Evolutionary conservation across 1,140 invertebrate genomes (phyloP), one percentile per base, ranked within the genome.

Genomic region (Drosophila ohnishii): DNA sequence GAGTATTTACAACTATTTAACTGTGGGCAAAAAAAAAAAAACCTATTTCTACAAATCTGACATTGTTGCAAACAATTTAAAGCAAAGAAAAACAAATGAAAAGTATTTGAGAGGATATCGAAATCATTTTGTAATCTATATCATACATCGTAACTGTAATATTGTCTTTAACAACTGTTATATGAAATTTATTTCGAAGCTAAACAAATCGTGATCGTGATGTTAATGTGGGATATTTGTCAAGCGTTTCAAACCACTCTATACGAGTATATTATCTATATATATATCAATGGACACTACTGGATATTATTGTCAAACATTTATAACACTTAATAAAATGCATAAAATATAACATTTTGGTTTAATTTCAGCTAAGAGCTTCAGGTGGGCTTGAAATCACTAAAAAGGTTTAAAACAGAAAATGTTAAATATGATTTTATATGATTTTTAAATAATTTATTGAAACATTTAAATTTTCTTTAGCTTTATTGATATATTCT

Each of bases 1-100:
- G 42, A 60, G 45, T 72, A 71, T 72, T 71, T 60, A 71, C 63
- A 70, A 78, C 44, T 62, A 74, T 62, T 61, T 16, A 64, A 69
- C 47, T 64, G 6, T 69, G 61, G 60, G 58, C n/a, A n/a, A n/a
- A n/a, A n/a, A 45, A n/a, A 70, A 69, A n/a, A 70, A 69, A 19
- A 59, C 40, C 51, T 60, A 63, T 48, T 61, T 66, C 58, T 59
- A 66, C 45, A 8, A 44, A 67, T 69, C 44, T 30, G 42, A 58
- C 40, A 80, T 83, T 83, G 80, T 80, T 83, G 40, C 71, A 67
- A 84, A 79, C 75, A 75, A 80, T 76, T 62, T 39, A 47, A 51
- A 30, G 22, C 37, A 19, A 56, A 42, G n/a, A 30, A 50, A 50
- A 50, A 30, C 25, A 13, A 30, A 42, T 14, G 22, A 59, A 73